Evolutionary conservation across 2,888 invertebrate species (phyloP).

Genomic region (Stratiomys singularior): DNA sequence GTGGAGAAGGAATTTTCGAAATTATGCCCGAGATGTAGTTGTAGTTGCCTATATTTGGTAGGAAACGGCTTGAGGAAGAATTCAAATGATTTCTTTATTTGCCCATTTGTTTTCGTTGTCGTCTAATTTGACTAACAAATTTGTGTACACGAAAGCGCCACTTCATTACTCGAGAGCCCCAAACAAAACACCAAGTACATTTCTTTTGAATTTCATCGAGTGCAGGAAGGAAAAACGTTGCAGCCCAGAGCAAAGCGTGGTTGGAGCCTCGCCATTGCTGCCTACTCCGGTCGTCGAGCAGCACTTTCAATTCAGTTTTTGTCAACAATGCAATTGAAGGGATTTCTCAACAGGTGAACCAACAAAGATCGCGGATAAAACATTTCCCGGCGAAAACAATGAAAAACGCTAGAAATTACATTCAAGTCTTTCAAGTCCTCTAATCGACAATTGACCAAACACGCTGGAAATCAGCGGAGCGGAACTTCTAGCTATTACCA

Average conservation of each 20-base stretch:
- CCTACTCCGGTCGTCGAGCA: background rate
- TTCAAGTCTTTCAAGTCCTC: background rate
- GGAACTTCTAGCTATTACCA: background rate
- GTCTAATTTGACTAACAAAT: background rate
- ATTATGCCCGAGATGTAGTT: background rate
- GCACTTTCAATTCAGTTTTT: slow-evolving; percentile 11
- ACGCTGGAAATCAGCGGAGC: background rate
- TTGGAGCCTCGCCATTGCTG: background rate
- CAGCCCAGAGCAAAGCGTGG: too few relatives aligned
- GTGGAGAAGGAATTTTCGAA: background rate
- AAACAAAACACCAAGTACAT: background rate
- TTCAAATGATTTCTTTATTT: too few relatives aligned
- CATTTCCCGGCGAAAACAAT: background rate
- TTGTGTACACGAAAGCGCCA: background rate
- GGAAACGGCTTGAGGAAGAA: background rate
- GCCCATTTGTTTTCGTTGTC: too few relatives aligned
- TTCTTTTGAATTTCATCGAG: background rate
- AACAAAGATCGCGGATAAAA: background rate
- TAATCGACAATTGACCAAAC: background rate
- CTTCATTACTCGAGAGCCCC: background rate
- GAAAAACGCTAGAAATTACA: background rate
- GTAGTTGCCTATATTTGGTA: background rate
- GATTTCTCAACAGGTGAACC: slow-evolving; percentile 32
- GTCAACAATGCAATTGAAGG: slow-evolving; percentile 22
- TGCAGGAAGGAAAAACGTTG: too few relatives aligned